These are phyloP conservation scores for Phanerotoma sp. DNA, from an alignment of 2,888 invertebrate genomes.

Conservation along the genomic window DNA sequence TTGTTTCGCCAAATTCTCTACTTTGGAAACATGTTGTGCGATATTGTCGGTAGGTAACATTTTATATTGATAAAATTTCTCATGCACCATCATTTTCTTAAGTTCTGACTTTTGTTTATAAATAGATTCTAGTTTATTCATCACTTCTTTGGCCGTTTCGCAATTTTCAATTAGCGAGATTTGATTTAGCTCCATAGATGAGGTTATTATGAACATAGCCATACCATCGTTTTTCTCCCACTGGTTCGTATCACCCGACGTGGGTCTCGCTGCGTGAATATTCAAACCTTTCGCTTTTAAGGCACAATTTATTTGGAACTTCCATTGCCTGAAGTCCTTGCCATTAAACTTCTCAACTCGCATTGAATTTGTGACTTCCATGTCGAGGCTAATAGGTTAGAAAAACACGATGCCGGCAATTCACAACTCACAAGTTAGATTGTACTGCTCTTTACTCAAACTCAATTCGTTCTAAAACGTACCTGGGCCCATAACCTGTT, in stretches of 20 bases:
- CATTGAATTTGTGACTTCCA: no score
- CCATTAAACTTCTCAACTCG: constrained; percentile 13
- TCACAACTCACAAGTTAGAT: no score
- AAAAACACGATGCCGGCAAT: no score
- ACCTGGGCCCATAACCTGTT: no score
- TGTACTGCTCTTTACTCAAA: no score
- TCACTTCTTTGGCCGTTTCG: constrained; percentile 29
- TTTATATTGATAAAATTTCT: constrained; percentile 31
- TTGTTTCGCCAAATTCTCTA: constrained; percentile 38
- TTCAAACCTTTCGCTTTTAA: constrained; percentile 13
- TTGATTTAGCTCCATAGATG: not conserved
- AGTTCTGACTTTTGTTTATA: constrained; percentile 31
- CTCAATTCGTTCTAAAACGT: no score
- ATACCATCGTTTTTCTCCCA: constrained; percentile 23
- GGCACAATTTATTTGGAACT: constrained; percentile 14
- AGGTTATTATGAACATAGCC: constrained; percentile 10
- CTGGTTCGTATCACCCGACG: not conserved
- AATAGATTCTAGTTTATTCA: constrained; percentile 25
- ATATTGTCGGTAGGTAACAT: constrained; percentile 35
- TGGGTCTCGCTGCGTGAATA: constrained; percentile 1
- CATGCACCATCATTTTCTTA: constrained; percentile 28
- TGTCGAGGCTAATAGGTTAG: no score
- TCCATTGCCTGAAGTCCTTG: not conserved
- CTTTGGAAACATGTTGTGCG: constrained; percentile 40
- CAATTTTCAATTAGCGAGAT: constrained; percentile 7